phyloP scores from a whole-genome alignment of 1,140 invertebrate species.

The Matsumurasca onukii region DNA sequence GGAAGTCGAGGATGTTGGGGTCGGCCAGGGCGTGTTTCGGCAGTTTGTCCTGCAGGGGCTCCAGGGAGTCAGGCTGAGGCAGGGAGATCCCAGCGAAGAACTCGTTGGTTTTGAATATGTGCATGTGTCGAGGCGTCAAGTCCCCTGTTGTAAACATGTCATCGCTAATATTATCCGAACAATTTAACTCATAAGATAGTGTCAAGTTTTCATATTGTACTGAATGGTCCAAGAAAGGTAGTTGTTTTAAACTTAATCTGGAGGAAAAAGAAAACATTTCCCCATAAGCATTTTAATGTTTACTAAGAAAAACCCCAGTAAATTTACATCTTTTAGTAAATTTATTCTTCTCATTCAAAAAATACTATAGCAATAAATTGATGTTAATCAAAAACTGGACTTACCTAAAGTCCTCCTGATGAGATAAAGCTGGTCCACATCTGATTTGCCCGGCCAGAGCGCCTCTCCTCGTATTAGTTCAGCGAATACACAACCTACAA shows the following conservation, averaged over 20 bases:
- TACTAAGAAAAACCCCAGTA: no score
- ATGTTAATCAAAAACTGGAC: not conserved
- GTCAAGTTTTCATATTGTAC: no score
- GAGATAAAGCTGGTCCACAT: slow-evolving; percentile 96
- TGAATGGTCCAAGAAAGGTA: no score
- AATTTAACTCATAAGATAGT: no score
- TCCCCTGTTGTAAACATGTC: slow-evolving; percentile 69
- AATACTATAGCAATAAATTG: no score
- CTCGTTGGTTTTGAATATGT: slow-evolving; percentile 93
- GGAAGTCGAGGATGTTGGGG: slow-evolving; percentile 76
- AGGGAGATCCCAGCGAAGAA: slow-evolving; percentile 93
- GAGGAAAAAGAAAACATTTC: no score
- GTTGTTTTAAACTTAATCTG: no score
- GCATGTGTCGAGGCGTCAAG: slow-evolving; percentile 89
- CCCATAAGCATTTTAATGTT: no score
- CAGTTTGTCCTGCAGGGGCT: slow-evolving; percentile 81
- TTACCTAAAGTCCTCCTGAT: slow-evolving; percentile 81
- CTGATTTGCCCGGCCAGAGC: slow-evolving; percentile 96
- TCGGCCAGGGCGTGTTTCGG: slow-evolving; percentile 65
- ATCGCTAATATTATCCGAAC: no score
- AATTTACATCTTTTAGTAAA: no score
- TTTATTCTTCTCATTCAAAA: no score
- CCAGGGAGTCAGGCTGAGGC: slow-evolving; percentile 81
- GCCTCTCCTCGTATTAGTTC: slow-evolving; percentile 95
- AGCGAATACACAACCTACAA: slow-evolving; percentile 87